phyloP scores from a whole-genome alignment of 2,113 vertebrate species.

The Mastomys coucha region DNA sequence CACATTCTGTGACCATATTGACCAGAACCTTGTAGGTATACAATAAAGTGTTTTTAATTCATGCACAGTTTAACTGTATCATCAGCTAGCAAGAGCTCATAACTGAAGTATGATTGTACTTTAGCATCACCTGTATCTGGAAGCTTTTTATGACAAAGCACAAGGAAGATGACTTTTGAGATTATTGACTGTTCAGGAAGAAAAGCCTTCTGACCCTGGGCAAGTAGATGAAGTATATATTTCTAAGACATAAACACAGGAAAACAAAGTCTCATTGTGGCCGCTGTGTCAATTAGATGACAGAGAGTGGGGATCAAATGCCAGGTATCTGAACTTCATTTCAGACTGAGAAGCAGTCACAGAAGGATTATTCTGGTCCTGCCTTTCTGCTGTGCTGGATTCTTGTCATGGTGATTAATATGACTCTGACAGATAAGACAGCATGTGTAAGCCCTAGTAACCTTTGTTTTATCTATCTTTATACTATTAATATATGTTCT shows the following conservation, averaged over 20 bases:
- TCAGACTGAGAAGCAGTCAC: background rate
- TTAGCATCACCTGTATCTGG: background rate
- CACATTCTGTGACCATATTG: background rate
- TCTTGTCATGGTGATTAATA: background rate
- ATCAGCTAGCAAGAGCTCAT: background rate
- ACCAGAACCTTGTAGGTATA: background rate
- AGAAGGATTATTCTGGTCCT: background rate
- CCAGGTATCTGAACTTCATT: background rate
- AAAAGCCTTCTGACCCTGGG: background rate
- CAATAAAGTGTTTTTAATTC: background rate
- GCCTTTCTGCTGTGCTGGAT: background rate
- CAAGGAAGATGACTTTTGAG: background rate
- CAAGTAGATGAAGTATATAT: background rate
- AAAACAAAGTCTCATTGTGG: background rate
- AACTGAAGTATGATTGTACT: background rate
- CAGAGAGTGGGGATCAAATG: background rate
- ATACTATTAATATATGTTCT: background rate
- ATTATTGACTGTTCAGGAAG: background rate
- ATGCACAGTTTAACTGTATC: background rate
- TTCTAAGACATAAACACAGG: background rate
- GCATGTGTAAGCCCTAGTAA: background rate
- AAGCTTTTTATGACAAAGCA: background rate
- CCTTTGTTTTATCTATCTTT: background rate
- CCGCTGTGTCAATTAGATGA: background rate
- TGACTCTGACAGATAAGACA: background rate